Conservation (phyloP, 2,797 vertebrate species). For the Alosa sapidissima region DNA sequence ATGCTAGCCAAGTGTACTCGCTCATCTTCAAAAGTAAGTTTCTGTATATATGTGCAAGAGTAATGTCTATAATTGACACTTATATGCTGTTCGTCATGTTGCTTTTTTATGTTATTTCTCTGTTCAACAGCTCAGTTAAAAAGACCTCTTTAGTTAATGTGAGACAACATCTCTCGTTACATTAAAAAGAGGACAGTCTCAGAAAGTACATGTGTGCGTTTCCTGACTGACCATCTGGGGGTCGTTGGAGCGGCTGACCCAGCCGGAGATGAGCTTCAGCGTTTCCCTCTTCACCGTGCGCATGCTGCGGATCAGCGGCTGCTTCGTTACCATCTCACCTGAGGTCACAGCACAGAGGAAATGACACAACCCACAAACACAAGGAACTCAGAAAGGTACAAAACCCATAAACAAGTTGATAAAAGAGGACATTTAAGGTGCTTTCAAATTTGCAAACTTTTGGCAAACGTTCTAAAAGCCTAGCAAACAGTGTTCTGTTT, state of each 20-base stretch:
- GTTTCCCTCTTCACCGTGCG: constrained; percentile 91
- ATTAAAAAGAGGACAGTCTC: not conserved
- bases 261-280: constrained; percentile 89
- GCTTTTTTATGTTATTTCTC: not conserved
- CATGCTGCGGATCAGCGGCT: constrained; percentile 90
- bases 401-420: too few relatives aligned
- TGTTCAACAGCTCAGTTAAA: not conserved
- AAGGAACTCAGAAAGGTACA: not conserved
- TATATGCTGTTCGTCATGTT: not conserved
- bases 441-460: too few relatives aligned
- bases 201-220: not conserved
- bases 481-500: too few relatives aligned
- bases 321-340: constrained; percentile 93
- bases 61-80: not conserved
- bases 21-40: not conserved
- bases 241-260: constrained; percentile 90
- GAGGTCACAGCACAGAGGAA: not conserved
- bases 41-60: not conserved
- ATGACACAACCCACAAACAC: not conserved
- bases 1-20: not conserved
- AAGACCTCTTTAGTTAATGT: not conserved
- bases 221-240: constrained; percentile 84
- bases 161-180: not conserved
- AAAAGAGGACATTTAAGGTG: too few relatives aligned
- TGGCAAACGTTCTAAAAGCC: too few relatives aligned